A percentile compares a stretch with the other conserved stretches of the same genome.
Evolutionary conservation across 2,888 invertebrate genomes (phyloP).

Genomic region (Laspeyria flexula): DNA sequence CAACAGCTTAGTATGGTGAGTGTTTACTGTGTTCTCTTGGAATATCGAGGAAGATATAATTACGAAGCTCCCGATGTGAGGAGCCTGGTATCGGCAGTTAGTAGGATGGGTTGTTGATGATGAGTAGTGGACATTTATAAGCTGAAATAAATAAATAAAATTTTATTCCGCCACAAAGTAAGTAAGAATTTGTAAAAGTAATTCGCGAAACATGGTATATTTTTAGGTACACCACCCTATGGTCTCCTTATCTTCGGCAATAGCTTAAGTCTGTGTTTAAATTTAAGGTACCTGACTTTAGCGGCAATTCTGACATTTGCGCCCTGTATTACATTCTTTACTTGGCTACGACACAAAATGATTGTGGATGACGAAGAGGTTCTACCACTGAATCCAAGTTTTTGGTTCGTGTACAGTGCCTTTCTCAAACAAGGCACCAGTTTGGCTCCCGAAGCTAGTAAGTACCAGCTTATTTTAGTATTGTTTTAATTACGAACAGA

Average conservation of each 20-base stretch:
- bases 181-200: too few species aligned
- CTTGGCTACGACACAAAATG: slow-evolving; percentile 87
- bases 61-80: too few species aligned
- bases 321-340: slow-evolving; percentile 91
- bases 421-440: slow-evolving; percentile 95
- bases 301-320: slow-evolving; percentile 90
- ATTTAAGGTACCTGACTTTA: slow-evolving; percentile 89
- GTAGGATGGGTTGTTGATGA: too few species aligned
- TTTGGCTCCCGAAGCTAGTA: slow-evolving; percentile 92
- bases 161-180: too few species aligned
- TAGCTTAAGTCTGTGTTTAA: too few species aligned
- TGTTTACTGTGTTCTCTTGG: not conserved
- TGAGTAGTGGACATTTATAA: too few species aligned
- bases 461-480: slow-evolving; percentile 51
- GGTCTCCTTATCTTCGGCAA: too few species aligned
- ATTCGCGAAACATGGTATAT: too few species aligned
- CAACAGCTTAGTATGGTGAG: slow-evolving; percentile 88
- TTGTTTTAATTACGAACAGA: not conserved
- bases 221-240: too few species aligned
- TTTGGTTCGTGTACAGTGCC: slow-evolving; percentile 96
- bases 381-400: slow-evolving; percentile 89
- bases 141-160: too few species aligned
- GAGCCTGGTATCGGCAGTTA: too few species aligned
- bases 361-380: slow-evolving; percentile 86
- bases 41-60: too few species aligned